These are phyloP conservation scores for Epinotia bilunana DNA, from an alignment of 2,888 invertebrate genomes.

Conservation along the genomic window DNA sequence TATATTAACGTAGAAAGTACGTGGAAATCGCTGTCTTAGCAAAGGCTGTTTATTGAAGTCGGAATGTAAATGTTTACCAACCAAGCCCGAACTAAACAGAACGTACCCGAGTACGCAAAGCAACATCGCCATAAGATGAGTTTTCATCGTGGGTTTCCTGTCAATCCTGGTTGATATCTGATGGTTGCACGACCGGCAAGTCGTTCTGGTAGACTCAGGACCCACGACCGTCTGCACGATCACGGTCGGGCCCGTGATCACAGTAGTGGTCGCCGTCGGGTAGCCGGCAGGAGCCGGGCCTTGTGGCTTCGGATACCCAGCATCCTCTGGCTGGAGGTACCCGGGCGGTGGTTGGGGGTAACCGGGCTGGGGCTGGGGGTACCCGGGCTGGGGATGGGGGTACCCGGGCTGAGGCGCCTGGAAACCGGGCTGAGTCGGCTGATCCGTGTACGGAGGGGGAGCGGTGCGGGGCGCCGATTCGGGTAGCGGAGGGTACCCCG, in stretches of 20 bases:
- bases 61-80: constrained; percentile 4
- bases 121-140: constrained; percentile 81
- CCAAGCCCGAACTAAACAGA: constrained; percentile 2
- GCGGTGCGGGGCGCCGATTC: constrained; percentile 44
- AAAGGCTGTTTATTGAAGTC: neutral
- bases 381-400: constrained; percentile 28
- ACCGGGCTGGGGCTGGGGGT: constrained; percentile 19
- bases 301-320: neutral
- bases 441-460: constrained; percentile 56
- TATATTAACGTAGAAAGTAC: neutral
- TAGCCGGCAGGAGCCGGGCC: neutral
- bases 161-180: constrained; percentile 73
- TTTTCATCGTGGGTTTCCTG: constrained; percentile 72
- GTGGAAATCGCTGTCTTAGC: neutral
- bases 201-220: constrained; percentile 54
- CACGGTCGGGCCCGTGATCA: constrained; percentile 48
- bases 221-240: constrained; percentile 57
- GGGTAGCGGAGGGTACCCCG: constrained; percentile 20
- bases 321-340: constrained; percentile 12
- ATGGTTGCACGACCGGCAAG: constrained; percentile 77
- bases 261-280: constrained; percentile 22
- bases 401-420: constrained; percentile 30
- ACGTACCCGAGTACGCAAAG: constrained; percentile 76
- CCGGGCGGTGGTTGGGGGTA: constrained; percentile 24
- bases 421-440: constrained; percentile 34